Conservation (phyloP, 2,888 invertebrate genomes). For the Hirtodrosophila confusa region DNA sequence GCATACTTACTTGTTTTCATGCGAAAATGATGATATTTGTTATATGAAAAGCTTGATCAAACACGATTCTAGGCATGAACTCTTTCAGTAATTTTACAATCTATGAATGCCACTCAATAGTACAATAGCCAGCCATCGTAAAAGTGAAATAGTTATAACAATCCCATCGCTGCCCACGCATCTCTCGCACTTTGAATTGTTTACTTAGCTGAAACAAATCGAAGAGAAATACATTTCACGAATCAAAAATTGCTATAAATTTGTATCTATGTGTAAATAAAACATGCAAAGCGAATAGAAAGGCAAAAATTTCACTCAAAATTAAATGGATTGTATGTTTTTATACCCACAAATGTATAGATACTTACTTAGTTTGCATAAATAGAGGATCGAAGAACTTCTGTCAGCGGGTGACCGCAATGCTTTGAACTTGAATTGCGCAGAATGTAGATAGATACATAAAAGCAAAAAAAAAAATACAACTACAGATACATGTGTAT, state of each 20-base stretch:
- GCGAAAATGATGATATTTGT: too few relatives aligned
- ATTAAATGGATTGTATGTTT: constrained; percentile 13
- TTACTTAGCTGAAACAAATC: constrained; percentile 28
- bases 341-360: constrained; percentile 6
- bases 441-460: constrained; percentile 25
- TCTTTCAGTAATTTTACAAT: background rate
- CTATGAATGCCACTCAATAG: constrained; percentile 5
- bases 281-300: constrained; percentile 13
- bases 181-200: constrained; percentile 29
- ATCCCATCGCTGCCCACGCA: constrained; percentile 14
- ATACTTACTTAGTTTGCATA: constrained; percentile 32
- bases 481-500: constrained; percentile 4
- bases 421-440: constrained; percentile 54
- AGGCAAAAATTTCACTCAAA: constrained; percentile 22
- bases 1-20: too few relatives aligned
- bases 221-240: constrained; percentile 23
- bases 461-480: background rate
- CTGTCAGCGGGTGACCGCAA: constrained; percentile 30
- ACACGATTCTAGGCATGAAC: background rate
- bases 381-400: constrained; percentile 20
- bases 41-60: too few relatives aligned
- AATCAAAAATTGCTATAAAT: constrained; percentile 5
- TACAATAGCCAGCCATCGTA: constrained; percentile 13
- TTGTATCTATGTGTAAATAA: background rate
- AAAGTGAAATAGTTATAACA: constrained; percentile 23